Base-by-base conservation (phyloP, 2,113 vertebrate species). In the Boulengeromyrus knoepffleri region DNA sequence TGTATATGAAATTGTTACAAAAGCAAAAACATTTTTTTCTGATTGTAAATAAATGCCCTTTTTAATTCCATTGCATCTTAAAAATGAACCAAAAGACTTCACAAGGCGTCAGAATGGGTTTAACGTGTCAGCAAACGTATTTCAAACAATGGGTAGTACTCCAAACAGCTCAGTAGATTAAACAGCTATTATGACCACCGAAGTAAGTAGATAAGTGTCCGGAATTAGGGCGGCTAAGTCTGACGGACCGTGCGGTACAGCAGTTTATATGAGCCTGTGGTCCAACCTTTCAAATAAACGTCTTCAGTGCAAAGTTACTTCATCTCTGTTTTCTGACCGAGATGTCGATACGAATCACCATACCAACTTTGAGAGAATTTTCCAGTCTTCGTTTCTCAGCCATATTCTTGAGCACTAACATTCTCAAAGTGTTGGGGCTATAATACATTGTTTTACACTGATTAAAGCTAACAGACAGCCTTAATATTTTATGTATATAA, bases 181-280 rank as follows among this genome's bases (percentile, higher is more conserved):
- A 62, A 46, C 36, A n/a, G 19, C 47, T 89, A 89, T 62, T 90
- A 83, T 88, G 50, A 90, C 89, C 90, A 89, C 90, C 46, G 85
- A 27, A 53, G 45, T 92, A 93, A 93, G 66, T 56, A 66, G 90
- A 91, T 92, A 92, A 90, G 58, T 90, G 88, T 89, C 85, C 80
- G 77, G 58, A 90, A 91, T 91, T 90, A 90, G 90, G 62, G 89
- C 56, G 66, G 77, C 56, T 47, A 77, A 58, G 19, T 70, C 70
- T 56, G 36, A 50, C 53, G 89, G 83, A n/a, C 19, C 24, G 6
- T 9, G 50, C 62, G 24, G 47, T 45, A 89, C 74, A 42, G 17
- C n/a, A 87, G 49, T 24, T 47, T 62, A 46, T 88, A 52, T 52
- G 49, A 2, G 49, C 6, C 85, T 47, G n/a, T 47, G 24, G 84